phyloP scores from a whole-genome alignment of 1,140 invertebrate species.

The Rhopalosiphum maidis region DNA sequence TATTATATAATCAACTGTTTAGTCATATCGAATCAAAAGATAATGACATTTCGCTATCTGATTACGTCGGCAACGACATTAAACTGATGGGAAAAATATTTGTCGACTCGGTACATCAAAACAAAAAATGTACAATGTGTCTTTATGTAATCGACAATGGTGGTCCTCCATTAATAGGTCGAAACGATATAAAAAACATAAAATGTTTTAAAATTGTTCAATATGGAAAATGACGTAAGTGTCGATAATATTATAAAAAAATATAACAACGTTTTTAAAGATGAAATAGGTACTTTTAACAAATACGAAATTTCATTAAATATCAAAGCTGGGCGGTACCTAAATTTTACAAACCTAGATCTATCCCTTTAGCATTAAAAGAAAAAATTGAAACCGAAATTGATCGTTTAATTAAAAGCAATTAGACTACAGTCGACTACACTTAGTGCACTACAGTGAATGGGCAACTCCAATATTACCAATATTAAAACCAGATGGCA shows the following conservation, averaged over 20 bases:
- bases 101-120: neutral
- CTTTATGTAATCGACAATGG: neutral
- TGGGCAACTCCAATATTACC: constrained; percentile 64
- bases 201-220: neutral
- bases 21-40: neutral
- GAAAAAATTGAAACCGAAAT: constrained; percentile 61
- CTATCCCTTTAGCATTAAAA: constrained; percentile 63
- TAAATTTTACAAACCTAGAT: constrained; percentile 59
- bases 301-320: constrained; percentile 42
- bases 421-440: constrained; percentile 59
- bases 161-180: neutral
- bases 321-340: too few relatives aligned
- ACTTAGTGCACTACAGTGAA: too few relatives aligned
- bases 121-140: too few relatives aligned
- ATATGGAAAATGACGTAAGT: too few relatives aligned
- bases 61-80: neutral
- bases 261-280: constrained; percentile 1
- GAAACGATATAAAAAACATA: neutral
- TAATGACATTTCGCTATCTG: neutral
- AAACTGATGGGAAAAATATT: neutral
- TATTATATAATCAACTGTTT: neutral
- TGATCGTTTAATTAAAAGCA: constrained; percentile 53
- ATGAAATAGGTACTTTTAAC: constrained; percentile 43
- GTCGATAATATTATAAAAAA: too few relatives aligned
- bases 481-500: too few relatives aligned